Conservation (phyloP, 2,888 invertebrate genomes). For the Drosophila ezoana region DNA sequence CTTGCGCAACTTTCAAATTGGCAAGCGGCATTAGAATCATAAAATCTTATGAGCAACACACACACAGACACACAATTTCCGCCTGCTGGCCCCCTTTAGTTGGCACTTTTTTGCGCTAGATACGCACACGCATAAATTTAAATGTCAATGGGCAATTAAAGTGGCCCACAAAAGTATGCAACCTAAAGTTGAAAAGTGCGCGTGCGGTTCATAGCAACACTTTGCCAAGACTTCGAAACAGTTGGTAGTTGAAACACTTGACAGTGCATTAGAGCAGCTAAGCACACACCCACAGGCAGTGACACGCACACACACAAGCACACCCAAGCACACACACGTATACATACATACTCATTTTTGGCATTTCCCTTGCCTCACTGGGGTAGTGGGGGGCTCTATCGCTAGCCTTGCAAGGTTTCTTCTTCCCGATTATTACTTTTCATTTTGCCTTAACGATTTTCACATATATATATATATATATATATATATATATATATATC, state of each 20-base stretch:
- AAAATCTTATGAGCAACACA: conserved; percentile 43
- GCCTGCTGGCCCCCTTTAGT: conserved; percentile 13
- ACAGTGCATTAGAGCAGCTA: conserved; percentile 59
- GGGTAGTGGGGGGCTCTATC: background rate
- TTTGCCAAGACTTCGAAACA: conserved; percentile 32
- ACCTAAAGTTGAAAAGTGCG: conserved; percentile 61
- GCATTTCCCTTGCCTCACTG: conserved; percentile 8
- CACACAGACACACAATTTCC: background rate
- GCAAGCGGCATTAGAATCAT: conserved; percentile 59
- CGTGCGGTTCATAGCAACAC: conserved; percentile 24
- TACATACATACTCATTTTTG: conserved; percentile 13
- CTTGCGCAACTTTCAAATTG: conserved; percentile 57
- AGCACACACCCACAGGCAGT: conserved; percentile 16
- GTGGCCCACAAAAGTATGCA: conserved; percentile 71
- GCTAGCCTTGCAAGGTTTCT: conserved; percentile 19
- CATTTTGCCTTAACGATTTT: conserved; percentile 71
- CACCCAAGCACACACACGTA: conserved; percentile 3
- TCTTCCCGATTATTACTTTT: conserved; percentile 74
- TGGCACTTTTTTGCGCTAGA: conserved; percentile 35
- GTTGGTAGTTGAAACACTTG: conserved; percentile 48
- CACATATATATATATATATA: conserved; percentile 37
- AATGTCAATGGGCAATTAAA: conserved; percentile 76
- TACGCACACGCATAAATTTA: conserved; percentile 62
- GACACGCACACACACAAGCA: conserved; percentile 2
- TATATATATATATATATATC: conserved; percentile 32